Base-by-base conservation (phyloP, 2,113 vertebrate genomes). In the Marmota monax region DNA sequence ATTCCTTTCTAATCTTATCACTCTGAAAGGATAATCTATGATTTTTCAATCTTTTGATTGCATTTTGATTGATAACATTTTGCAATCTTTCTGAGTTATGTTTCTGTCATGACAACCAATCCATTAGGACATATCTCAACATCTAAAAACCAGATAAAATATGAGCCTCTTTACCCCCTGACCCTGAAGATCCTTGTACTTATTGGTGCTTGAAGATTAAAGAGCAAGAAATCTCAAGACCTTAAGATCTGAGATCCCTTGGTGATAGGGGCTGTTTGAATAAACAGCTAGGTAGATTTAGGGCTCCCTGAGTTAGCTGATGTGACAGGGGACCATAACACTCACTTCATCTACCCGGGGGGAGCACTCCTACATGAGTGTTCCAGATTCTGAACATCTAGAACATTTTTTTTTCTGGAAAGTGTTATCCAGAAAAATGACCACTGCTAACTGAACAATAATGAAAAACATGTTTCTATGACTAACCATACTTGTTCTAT, bases 1-100 rank as follows among this genome's bases (percentile, higher is more conserved):
- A 69, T 56, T 53, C n/a, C 78, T 63, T 94, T 80, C 74, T 94
- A 94, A 97, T 94, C 95, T 97, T 94, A 94, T 95, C 89, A 51
- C 10, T 84, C 92, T 73, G 63, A 94, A 88, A 94, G 25, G 53
- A 79, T 90, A 42, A 34, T 17, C 4, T 80, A 20, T 39, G 61
- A 92, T 45, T 45, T 45, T 45, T 7, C 45, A 9, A 45, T 45
- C 45, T 45, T 45, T 45, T 45, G 45, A 7, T 45, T 45, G 45
- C 45, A 45, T 45, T 45, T 45, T 45, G 45, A 45, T 45, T 45
- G 45, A 45, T 45, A 90, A 82, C 56, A 91, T 95, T 93, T 88
- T 45, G 22, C 22, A 91, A 61, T 80, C 76, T 95, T 18, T 85
- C 34, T 67, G 84, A 85, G 95, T 95, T 88, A 58, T 77, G 74